phyloP scores from a whole-genome alignment of 2,888 invertebrate genomes.

The Dasysyrphus tricinctus region DNA sequence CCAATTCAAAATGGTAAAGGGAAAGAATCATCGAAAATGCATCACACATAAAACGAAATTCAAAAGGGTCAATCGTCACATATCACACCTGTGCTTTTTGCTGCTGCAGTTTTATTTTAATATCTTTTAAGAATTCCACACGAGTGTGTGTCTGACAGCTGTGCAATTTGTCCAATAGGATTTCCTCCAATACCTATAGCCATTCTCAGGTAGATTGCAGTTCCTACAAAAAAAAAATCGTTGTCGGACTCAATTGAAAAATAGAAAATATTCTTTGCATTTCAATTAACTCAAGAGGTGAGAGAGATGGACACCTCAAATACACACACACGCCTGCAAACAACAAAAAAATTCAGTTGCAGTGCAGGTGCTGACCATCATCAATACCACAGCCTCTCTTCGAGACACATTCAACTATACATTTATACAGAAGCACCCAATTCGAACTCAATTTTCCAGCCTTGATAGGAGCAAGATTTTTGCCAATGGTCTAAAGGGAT shows the following conservation, averaged over 20 bases:
- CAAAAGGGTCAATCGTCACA: slow-evolving; percentile 47
- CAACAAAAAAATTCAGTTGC: slow-evolving; percentile 58
- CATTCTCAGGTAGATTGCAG: slow-evolving; percentile 6
- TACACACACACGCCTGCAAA: background rate
- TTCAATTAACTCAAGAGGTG: slow-evolving; percentile 70
- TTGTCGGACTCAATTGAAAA: slow-evolving; percentile 57
- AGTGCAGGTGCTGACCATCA: slow-evolving; percentile 65
- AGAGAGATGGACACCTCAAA: slow-evolving; percentile 42
- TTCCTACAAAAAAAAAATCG: slow-evolving; percentile 9
- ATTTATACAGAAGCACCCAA: slow-evolving; percentile 31
- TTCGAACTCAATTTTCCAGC: slow-evolving; percentile 63
- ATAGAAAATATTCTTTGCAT: slow-evolving; percentile 72
- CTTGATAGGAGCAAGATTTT: slow-evolving; percentile 40
- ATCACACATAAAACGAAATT: slow-evolving; percentile 23
- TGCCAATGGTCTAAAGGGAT: slow-evolving; percentile 34
- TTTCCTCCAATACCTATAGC: background rate
- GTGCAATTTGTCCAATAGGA: slow-evolving; percentile 58
- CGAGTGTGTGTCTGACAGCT: slow-evolving; percentile 57
- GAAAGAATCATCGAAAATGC: slow-evolving; percentile 51
- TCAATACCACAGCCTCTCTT: slow-evolving; percentile 26
- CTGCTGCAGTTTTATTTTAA: slow-evolving; percentile 38
- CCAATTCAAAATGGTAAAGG: background rate
- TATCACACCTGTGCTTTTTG: slow-evolving; percentile 36
- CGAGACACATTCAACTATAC: background rate
- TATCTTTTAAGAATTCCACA: slow-evolving; percentile 53